Evolutionary conservation across 2,797 vertebrate genomes (phyloP).

Genomic region (Coluber constrictor): DNA sequence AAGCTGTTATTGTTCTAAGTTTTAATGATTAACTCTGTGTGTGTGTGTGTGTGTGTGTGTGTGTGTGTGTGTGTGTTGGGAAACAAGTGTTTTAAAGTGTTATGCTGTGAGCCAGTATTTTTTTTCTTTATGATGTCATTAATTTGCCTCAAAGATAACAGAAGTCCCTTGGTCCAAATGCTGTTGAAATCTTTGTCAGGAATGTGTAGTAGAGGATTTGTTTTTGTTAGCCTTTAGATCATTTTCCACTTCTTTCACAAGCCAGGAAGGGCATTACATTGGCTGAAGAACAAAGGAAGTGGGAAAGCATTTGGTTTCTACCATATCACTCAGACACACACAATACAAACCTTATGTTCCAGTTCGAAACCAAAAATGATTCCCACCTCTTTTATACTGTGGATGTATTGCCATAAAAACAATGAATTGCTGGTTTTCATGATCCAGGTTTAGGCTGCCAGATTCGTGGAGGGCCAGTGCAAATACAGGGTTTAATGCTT

Average conservation of each 20-base stretch:
- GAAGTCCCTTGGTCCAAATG: neutral
- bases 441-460: neutral
- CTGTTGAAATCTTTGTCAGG: slow-evolving; percentile 2
- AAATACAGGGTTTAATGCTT: neutral
- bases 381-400: neutral
- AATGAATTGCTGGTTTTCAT: neutral
- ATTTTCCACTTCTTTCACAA: neutral
- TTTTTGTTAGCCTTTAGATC: neutral
- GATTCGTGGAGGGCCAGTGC: neutral
- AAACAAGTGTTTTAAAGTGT: neutral
- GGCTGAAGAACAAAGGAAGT: neutral
- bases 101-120: neutral
- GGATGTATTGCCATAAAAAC: neutral
- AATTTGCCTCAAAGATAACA: neutral
- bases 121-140: neutral
- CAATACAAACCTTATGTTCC: neutral
- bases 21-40: neutral
- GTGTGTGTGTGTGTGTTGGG: neutral
- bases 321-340: neutral
- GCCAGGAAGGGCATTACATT: slow-evolving; percentile 4
- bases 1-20: neutral
- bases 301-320: neutral
- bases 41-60: neutral
- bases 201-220: neutral
- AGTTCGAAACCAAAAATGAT: neutral